phyloP scores from a whole-genome alignment of 2,888 invertebrate species.

The Dasysyrphus albostriatus region DNA sequence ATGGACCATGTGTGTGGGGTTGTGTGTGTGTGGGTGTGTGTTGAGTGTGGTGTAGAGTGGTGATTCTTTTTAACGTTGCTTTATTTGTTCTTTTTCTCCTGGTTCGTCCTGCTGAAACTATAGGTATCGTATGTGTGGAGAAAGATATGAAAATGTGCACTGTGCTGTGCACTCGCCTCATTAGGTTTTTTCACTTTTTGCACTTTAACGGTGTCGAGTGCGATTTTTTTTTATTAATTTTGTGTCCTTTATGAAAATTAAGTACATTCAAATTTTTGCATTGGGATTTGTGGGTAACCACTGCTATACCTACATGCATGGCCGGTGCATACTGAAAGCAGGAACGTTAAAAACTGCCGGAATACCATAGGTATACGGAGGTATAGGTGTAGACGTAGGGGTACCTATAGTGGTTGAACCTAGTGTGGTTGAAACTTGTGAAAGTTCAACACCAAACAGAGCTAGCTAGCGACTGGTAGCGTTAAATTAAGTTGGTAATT shows the following conservation, averaged over 20 bases:
- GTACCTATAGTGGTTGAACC: too few relatives aligned
- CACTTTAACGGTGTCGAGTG: slow-evolving; percentile 46
- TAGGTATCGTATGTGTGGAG: neutral
- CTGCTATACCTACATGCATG: neutral
- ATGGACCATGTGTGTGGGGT: slow-evolving; percentile 48
- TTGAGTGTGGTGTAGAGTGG: slow-evolving; percentile 21
- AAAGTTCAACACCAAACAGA: neutral
- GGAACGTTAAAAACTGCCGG: neutral
- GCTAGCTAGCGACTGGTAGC: neutral
- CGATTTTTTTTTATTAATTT: slow-evolving; percentile 9
- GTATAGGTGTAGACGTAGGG: too few relatives aligned
- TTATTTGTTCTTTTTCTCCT: slow-evolving; percentile 8
- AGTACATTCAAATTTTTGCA: slow-evolving; percentile 43
- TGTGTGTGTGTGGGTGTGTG: slow-evolving; percentile 7
- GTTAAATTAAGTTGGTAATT: slow-evolving; percentile 46
- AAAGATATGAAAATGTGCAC: slow-evolving; percentile 50
- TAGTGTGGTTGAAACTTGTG: neutral
- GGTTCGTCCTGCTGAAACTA: slow-evolving; percentile 51
- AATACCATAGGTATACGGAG: neutral
- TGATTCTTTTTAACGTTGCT: slow-evolving; percentile 22
- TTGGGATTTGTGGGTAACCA: slow-evolving; percentile 66
- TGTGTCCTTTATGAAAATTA: slow-evolving; percentile 19
- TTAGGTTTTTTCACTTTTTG: slow-evolving; percentile 61
- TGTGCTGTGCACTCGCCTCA: slow-evolving; percentile 64
- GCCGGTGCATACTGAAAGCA: slow-evolving; percentile 4